Evolutionary conservation across 1,140 invertebrate genomes (phyloP).

Genomic region (Drepana arcuata): DNA sequence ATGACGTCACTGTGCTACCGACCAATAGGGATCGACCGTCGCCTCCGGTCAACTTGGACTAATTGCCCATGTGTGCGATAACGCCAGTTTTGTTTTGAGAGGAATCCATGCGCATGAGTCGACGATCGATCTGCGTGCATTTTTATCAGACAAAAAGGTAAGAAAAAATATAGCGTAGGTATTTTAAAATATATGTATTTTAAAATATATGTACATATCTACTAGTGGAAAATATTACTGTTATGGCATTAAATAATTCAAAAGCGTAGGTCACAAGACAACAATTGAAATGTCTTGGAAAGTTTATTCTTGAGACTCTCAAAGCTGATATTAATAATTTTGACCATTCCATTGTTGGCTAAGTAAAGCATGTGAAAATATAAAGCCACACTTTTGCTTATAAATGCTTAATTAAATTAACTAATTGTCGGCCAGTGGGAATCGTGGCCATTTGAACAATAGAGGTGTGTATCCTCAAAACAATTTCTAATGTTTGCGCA

Average conservation of each 20-base stretch:
- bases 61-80: conserved; percentile 70
- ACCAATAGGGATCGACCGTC: conserved; percentile 53
- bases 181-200: too few relatives aligned
- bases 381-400: conserved; percentile 27
- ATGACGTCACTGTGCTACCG: conserved; percentile 54
- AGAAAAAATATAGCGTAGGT: too few relatives aligned
- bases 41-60: conserved; percentile 68
- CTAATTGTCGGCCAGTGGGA: conserved; percentile 47
- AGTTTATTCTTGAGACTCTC: not conserved
- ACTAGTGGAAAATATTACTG: too few relatives aligned
- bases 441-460: conserved; percentile 28
- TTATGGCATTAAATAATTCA: too few relatives aligned
- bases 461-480: conserved; percentile 18
- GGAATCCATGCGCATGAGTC: conserved; percentile 52
- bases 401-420: conserved; percentile 39
- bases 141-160: too few relatives aligned
- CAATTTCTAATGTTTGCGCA: conserved; percentile 30
- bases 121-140: too few relatives aligned
- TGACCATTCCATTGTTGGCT: conserved; percentile 18
- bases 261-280: too few relatives aligned
- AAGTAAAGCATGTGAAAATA: conserved; percentile 44
- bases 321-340: not conserved
- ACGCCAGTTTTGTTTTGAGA: conserved; percentile 51
- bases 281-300: too few relatives aligned
- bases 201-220: too few relatives aligned